Evolutionary conservation across 2,888 invertebrate species (phyloP), one percentile per base, ranked within the genome.

Genomic region (Meta bourneti): DNA sequence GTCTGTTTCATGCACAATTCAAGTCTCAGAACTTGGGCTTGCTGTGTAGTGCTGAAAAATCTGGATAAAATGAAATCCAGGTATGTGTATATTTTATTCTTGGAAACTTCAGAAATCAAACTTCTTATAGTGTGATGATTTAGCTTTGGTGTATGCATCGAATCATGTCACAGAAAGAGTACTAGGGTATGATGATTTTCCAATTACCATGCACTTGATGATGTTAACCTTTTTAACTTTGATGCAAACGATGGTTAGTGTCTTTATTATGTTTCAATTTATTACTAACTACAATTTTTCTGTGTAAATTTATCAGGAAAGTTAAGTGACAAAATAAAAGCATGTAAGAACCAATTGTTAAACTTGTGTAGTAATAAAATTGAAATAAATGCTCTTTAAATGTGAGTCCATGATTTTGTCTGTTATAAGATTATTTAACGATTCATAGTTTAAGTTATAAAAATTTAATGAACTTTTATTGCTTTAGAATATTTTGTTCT

Each of bases 81-180:
- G 82, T 82, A 82, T 82, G 82, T 82, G 52, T 48, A 71, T 1
- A 49, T 82, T 75, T 49, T 34, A 75, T 75, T 34, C 49, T 16
- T 75, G 11, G 48, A 74, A 48, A 48, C 34, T 16, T 75, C 34
- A 34, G 34, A 34, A 9, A 48, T 7, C 75, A 5, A 8, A 20
- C 70, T 72, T 71, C 48, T 16, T 81, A 34, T 72, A 82, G 51
- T 52, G 20, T 20, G 71, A 70, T 51, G 16, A n/a, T 6, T 16
- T 20, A 51, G 20, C 49, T 51, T 82, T 9, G 69, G 19, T 71
- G 69, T 72, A 48, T 9, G 49, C 13, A 71, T 71, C 48, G n/a
- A n/a, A n/a, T n/a, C n/a, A n/a, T n/a, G 34, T 34, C 19, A n/a
- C 6, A 19, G 51, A 5, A 1, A 34, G 34, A 34, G 34, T 34